Percentiles rank a stretch among this genome's conserved stretches.
These are phyloP conservation scores for Heliconius aoede DNA, from an alignment of 2,888 invertebrate species.

Conservation along the genomic window DNA sequence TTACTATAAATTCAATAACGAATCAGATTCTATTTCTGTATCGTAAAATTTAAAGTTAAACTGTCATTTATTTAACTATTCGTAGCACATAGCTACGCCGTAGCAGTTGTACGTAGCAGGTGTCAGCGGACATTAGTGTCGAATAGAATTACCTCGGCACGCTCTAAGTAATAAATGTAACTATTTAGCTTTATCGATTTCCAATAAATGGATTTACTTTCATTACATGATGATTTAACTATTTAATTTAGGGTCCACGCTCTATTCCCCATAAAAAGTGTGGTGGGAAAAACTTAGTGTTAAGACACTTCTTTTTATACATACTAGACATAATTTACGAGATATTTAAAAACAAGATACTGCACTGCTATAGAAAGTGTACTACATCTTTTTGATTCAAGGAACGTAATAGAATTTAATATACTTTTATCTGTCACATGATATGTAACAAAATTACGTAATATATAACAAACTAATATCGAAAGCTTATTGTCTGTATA, in stretches of 20 bases:
- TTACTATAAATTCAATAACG: neutral
- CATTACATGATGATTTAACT: conserved; percentile 15
- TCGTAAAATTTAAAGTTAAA: neutral
- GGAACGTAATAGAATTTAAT: too few species aligned
- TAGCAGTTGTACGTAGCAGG: conserved; percentile 42
- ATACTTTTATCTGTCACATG: too few species aligned
- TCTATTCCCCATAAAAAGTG: neutral
- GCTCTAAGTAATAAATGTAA: conserved; percentile 38
- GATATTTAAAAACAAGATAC: too few species aligned
- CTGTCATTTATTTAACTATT: conserved; percentile 11
- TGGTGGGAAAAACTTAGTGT: too few species aligned
- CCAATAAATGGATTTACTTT: conserved; percentile 16
- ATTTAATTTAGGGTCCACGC: neutral
- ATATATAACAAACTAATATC: too few species aligned
- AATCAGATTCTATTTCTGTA: neutral
- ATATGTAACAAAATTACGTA: too few species aligned
- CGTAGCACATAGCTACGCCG: conserved; percentile 29
- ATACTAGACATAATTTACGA: too few species aligned
- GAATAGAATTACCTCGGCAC: conserved; percentile 41
- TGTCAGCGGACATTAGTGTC: conserved; percentile 43
- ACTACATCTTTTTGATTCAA: too few species aligned
- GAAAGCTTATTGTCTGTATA: too few species aligned
- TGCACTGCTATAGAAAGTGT: too few species aligned
- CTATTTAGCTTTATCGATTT: conserved; percentile 33
- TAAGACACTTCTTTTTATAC: too few species aligned